A percentile compares a stretch with the other conserved stretches of the same genome.
phyloP scores from a whole-genome alignment of 1,140 invertebrate genomes.

The Bombus waltoni region DNA sequence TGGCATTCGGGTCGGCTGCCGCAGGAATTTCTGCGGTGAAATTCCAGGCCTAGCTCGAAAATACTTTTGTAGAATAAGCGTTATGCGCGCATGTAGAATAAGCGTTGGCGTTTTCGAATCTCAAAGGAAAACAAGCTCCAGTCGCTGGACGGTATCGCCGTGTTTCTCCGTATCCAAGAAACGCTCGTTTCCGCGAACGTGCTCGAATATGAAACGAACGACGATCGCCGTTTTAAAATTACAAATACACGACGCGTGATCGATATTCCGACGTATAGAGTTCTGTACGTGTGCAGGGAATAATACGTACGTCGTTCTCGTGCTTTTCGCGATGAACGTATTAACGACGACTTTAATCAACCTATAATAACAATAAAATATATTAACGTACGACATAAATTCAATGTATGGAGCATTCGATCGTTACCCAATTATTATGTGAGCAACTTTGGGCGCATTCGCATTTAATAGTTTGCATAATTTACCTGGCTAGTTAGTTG shows the following conservation, averaged over 20 bases:
- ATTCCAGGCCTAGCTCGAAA: conserved; percentile 61
- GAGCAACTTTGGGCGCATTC: conserved; percentile 63
- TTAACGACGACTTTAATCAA: conserved; percentile 47
- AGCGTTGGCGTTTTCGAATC: conserved; percentile 28
- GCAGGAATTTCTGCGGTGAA: conserved; percentile 71
- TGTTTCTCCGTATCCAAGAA: background rate
- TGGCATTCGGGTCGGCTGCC: conserved; percentile 67
- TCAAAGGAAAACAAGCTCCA: conserved; percentile 52
- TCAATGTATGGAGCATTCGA: conserved; percentile 48
- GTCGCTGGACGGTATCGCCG: too few species aligned
- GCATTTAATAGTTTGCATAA: conserved; percentile 71
- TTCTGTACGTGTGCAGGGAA: too few species aligned
- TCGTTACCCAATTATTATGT: conserved; percentile 63
- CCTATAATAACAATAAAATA: conserved; percentile 36
- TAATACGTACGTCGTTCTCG: background rate
- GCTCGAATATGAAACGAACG: background rate
- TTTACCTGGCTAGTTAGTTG: conserved; percentile 65
- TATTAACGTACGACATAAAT: conserved; percentile 55
- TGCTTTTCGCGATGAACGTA: background rate
- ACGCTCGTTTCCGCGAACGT: background rate
- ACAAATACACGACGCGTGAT: too few species aligned
- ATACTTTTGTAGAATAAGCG: conserved; percentile 57
- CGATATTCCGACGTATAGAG: background rate
- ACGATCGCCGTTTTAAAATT: background rate
- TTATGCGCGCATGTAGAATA: conserved; percentile 34